A percentile compares a stretch with the other conserved stretches of the same genome.
These are phyloP conservation scores for Leptinotarsa undecemlineata DNA, from an alignment of 1,140 invertebrate genomes.

Conservation along the genomic window DNA sequence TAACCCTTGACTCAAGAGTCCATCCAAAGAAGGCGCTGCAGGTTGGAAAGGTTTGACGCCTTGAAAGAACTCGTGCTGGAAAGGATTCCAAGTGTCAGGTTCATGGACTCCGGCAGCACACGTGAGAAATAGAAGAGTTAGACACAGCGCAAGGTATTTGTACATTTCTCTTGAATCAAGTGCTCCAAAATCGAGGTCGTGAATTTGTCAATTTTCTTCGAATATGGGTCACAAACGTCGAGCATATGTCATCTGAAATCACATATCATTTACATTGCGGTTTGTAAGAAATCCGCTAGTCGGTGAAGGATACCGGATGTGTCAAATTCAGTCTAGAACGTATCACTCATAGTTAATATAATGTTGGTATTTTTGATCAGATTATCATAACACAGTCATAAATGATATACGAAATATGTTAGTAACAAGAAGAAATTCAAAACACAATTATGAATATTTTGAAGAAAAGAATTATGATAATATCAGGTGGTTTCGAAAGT, in stretches of 20 bases:
- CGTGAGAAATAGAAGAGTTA: not conserved
- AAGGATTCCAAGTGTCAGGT: constrained; percentile 35
- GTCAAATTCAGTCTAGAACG: no score
- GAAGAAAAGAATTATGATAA: no score
- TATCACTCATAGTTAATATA: no score
- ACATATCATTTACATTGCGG: not conserved
- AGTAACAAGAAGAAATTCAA: no score
- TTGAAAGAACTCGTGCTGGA: constrained; percentile 32
- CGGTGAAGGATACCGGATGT: no score
- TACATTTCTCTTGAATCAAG: constrained; percentile 2
- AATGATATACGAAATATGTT: no score
- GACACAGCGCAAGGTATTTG: not conserved
- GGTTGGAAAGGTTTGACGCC: not conserved
- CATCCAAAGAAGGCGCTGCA: not conserved
- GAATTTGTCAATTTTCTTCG: not conserved
- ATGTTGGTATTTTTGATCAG: no score
- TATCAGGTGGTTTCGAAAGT: no score
- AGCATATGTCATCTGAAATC: not conserved
- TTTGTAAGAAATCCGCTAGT: no score
- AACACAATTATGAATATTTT: no score
- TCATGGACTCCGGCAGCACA: constrained; percentile 22
- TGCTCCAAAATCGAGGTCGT: not conserved
- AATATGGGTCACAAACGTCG: not conserved
- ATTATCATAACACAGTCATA: no score
- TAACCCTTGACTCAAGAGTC: constrained; percentile 1